Evolutionary conservation across 1,140 invertebrate genomes (phyloP), one percentile per base, ranked within the genome.

Genomic region (Cyclina sinensis): DNA sequence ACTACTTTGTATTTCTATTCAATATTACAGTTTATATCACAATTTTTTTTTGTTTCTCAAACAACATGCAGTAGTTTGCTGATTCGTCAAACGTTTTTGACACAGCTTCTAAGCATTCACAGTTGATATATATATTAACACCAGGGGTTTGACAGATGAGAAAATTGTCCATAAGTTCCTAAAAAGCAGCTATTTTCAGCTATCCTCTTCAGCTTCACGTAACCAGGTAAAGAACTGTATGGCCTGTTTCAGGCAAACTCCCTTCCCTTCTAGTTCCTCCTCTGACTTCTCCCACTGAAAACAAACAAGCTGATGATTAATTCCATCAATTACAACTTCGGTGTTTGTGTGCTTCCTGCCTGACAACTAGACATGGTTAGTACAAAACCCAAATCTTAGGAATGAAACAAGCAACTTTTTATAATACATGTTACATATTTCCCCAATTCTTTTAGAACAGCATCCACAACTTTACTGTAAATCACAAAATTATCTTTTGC

Each of bases 221-320:
- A 97, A 92, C 92, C 96, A 96, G 24, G 95, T 96, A 93, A 97
- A 97, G 95, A 97, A 97, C 54, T 96, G 96, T 35, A 96, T 96
- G 9, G 97, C 94, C 37, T 96, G 95, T 90, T 96, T 96, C 9
- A 96, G 89, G n/a, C 96, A 96, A 2, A 97, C 95, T 18, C 96
- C 96, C 92, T 97, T 97, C 46, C 97, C 97, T 73, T 96, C 96
- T 24, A 95, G 94, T 91, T 97, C 96, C 0, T 94, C 96, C 12
- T 95, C 92, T 91, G 94, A 96, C 5, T 92, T 93, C 87, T 96
- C 95, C 97, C 97, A 97, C 68, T 96, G 94, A n/a, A 78, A 76
- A 54, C 16, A 14, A 73, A 73, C 11, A n/a, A 54, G 9, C 48
- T 11, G n/a, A n/a, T n/a, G n/a, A n/a, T n/a, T n/a, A n/a, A n/a